Evolutionary conservation across 2,888 invertebrate genomes (phyloP), one percentile per base, ranked within the genome.

Genomic region (Bellardia bayeri): DNA sequence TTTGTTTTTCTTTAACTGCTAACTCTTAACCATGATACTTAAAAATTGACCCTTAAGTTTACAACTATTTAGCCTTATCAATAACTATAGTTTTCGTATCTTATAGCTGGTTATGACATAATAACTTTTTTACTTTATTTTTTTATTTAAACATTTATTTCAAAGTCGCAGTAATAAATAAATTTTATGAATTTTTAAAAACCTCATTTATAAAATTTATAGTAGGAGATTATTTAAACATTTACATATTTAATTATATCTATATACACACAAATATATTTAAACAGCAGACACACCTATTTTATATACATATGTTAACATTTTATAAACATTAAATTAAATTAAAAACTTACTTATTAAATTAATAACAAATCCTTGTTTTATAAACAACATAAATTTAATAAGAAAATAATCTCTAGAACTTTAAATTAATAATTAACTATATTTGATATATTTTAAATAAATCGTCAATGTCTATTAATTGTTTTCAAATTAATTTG

Each of bases 191-290:
- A 13, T 54, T 64, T 42, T 66, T 16, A 14, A 54, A 14, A 66
- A 54, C 9, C 4, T 66, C 54, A 42, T 66, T 78, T 30, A 66
- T 4, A 23, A 76, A 56, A n/a, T 78, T 78, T 3, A n/a, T 66
- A 42, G 42, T 56, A 66, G 6, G n/a, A 66, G 42, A 42, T 56
- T 78, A 42, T 66, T 78, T n/a, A 78, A 78, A 66, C 54, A 66
- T 78, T 66, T 42, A 78, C 16, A 56, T 42, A 76, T 64, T 76
- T 66, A 75, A 75, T 75, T 63, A 64, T 37, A 33, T 3, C 0
- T 11, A 13, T 11, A 51, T 13, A 16, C 9, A 16, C 9, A 64
- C 3, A n/a, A 33, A 40, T 40, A 45, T 45, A 16, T 61, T 61
- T 13, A 63, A 64, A 33, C 9, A 16, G 11, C 14, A 64, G 64